phyloP scores from a whole-genome alignment of 30 jellyfish, hydroid and myxozoan species.

The Turritopsis dohrnii region DNA sequence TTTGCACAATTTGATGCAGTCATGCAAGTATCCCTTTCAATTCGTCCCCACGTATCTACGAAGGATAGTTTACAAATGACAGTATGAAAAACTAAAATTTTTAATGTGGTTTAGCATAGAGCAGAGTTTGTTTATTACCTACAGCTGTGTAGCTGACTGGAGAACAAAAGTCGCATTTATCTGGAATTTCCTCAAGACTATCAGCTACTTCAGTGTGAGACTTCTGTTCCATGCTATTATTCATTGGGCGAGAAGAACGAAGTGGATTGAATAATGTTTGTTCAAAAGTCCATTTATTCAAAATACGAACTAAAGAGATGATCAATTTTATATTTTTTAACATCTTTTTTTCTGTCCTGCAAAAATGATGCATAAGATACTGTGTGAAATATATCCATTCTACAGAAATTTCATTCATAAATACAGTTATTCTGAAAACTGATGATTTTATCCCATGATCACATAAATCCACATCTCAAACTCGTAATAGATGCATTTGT shows the following conservation, averaged over 20 bases:
- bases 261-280: slow-evolving; percentile 32
- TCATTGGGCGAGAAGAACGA: slow-evolving; percentile 34
- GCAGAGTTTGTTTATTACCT: slow-evolving; percentile 5
- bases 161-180: slow-evolving; percentile 31
- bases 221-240: slow-evolving; percentile 15
- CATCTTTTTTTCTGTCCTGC: neutral
- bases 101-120: neutral
- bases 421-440: too few relatives aligned
- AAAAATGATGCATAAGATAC: neutral
- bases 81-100: neutral
- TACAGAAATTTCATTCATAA: too few relatives aligned
- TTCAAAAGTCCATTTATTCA: slow-evolving; percentile 33
- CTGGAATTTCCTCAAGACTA: slow-evolving; percentile 20
- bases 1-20: slow-evolving; percentile 36
- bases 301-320: slow-evolving; percentile 16
- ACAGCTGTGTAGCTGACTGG: slow-evolving; percentile 37
- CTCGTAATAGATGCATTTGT: too few relatives aligned
- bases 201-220: slow-evolving; percentile 28
- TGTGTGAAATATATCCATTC: too few relatives aligned
- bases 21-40: slow-evolving; percentile 27
- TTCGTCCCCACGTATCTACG: slow-evolving; percentile 34
- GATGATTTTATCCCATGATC: too few relatives aligned
- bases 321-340: neutral
- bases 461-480: too few relatives aligned
- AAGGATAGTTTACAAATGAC: neutral